Base-by-base conservation (phyloP, 2,113 vertebrate genomes). In the Larimichthys crocea region DNA sequence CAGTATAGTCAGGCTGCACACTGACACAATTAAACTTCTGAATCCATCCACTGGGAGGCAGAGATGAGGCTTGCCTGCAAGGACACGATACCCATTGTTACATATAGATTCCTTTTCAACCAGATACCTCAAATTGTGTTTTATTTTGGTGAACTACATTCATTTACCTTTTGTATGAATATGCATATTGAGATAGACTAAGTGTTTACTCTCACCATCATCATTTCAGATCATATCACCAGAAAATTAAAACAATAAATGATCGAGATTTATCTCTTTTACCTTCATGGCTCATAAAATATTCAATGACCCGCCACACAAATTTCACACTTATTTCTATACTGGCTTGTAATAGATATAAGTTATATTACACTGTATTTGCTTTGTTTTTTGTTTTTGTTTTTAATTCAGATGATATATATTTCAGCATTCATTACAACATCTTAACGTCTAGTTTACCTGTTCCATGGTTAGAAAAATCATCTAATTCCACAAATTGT, bases 1-100 rank as follows among this genome's bases (percentile, higher is more conserved):
- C 29, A 22, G 12, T 46, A 24, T 31, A n/a, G 60, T 31, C 15
- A 70, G 24, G 7, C 66, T 10, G 19, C 14, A 76, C 26, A 14
- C 56, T 56, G 59, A 68, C 46, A 65, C 19, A 48, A 55, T 42
- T 6, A 10, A 31, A 79, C 10, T 76, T 75, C 69, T 46, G 55
- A 2, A 68, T 53, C 29, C 19, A 6, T 84, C 84, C 86, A 86
- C 72, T 63, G 50, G 76, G 84, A 15, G 84, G 77, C 79, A 88
- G 63, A 63, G 44, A 48, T 59, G 78, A 85, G 75, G n/a, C 69
- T 8, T 8, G n/a, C 24, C 2, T 17, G 22, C 2, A 11, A 20
- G n/a, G 10, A 53, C 12, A 29, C 20, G 10, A 9, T 19, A 22
- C n/a, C 55, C 35, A 40, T 48, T 48, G 17, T 44, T 57, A 35